Evolutionary conservation across 2,888 invertebrate genomes (phyloP), one percentile per base, ranked within the genome.

Genomic region (Pollenia griseotomentosa): DNA sequence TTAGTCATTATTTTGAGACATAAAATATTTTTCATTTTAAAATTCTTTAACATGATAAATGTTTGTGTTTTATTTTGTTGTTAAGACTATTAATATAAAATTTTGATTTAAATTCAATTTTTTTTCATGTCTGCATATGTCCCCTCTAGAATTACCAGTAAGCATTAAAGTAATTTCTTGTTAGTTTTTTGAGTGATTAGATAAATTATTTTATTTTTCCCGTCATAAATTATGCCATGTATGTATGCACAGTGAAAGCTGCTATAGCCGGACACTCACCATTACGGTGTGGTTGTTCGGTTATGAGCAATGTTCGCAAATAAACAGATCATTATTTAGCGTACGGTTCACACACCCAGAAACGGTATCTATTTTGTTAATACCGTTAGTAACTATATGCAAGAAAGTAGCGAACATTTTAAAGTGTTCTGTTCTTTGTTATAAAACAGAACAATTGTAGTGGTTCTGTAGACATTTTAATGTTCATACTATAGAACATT

Each of bases 141-240:
- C 11, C 3, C 33, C 33, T 33, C 6, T 33, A 33, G 33, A 33
- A 33, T 33, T 33, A 33, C 33, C 33, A 33, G 33, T 33, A 59
- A 63, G 40, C 48, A 57, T 78, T 53, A 55, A 42, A 44, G 71
- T 77, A 71, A 71, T 68, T 70, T 19, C 57, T 23, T 53, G 14
- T 46, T 70, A 23, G 14, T 77, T 71, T 46, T 48, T 53, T 63
- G 44, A 61, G n/a, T 9, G 57, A 40, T 65, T 40, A 55, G 33
- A 73, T 65, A 55, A 73, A 66, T 68, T 40, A n/a, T 74, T 68
- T 61, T 40, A 57, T 46, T 79, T 40, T 44, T 68, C n/a, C 51
- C 61, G 11, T 65, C 42, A 77, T 74, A 77, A 73, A 55, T 75
- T 63, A 70, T 80, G 19, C 57, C 48, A 40, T 57, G 48, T 11